phyloP scores from a whole-genome alignment of 2,797 vertebrate species.

The Syngnathus rostellatus region DNA sequence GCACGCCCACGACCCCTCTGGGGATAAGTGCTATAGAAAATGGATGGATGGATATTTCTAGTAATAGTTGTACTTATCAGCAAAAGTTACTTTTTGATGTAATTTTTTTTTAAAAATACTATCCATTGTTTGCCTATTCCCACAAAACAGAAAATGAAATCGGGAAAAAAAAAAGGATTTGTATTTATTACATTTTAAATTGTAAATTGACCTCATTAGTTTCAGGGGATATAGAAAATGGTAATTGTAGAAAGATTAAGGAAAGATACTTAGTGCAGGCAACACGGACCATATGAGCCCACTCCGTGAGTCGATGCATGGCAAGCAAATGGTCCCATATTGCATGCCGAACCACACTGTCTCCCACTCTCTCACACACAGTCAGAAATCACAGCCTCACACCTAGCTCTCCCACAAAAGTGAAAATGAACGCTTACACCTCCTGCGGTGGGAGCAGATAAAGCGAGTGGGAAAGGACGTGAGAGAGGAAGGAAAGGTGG shows the following conservation, averaged over 20 bases:
- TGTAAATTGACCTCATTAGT: not conserved
- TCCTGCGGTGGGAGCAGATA: constrained; percentile 50
- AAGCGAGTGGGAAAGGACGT: constrained; percentile 38
- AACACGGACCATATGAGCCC: not conserved
- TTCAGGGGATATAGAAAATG: not conserved
- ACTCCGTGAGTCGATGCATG: not conserved
- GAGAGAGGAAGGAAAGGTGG: constrained; percentile 28
- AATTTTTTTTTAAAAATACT: no score
- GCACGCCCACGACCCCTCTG: no score
- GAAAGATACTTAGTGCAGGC: not conserved
- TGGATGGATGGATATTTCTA: no score
- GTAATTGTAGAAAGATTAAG: not conserved
- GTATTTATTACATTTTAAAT: not conserved
- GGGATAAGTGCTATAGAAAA: no score
- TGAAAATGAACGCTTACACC: constrained; percentile 62
- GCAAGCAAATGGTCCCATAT: constrained; percentile 31
- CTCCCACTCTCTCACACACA: constrained; percentile 34
- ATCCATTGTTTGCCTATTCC: not conserved
- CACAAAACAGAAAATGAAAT: not conserved
- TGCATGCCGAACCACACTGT: constrained; percentile 19
- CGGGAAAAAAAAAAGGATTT: not conserved
- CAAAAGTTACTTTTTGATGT: no score
- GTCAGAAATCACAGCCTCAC: constrained; percentile 56
- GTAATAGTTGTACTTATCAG: no score
- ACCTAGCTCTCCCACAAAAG: constrained; percentile 59